A percentile compares a stretch with the other conserved stretches of the same genome.
Evolutionary conservation across 2,888 invertebrate species (phyloP).

Genomic region (Archips xylosteana): DNA sequence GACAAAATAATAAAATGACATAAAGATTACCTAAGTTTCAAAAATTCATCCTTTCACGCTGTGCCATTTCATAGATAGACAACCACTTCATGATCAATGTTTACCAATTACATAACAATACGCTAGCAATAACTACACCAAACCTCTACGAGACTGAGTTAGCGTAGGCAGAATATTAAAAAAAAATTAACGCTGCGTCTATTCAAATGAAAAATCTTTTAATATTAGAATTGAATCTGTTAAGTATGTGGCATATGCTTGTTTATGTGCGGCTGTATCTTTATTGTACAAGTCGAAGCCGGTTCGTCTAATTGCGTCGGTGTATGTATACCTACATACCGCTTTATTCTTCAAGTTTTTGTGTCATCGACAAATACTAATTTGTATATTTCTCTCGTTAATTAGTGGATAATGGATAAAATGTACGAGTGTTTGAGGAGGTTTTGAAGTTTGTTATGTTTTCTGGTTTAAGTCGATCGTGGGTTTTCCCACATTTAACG

Average conservation of each 20-base stretch:
- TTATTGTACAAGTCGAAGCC: slow-evolving; percentile 77
- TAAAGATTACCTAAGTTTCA: too few species aligned
- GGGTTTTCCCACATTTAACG: neutral
- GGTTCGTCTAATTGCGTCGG: slow-evolving; percentile 75
- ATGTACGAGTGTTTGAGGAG: slow-evolving; percentile 48
- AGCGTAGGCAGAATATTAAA: neutral
- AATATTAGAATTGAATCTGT: slow-evolving; percentile 72
- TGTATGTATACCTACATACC: slow-evolving; percentile 45
- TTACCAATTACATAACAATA: neutral
- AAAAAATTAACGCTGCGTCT: neutral
- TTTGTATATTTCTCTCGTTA: slow-evolving; percentile 54
- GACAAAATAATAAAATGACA: too few species aligned
- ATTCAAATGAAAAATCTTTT: slow-evolving; percentile 43
- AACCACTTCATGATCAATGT: too few species aligned
- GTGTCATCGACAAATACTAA: slow-evolving; percentile 42
- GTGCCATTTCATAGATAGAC: neutral
- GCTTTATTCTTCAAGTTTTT: slow-evolving; percentile 43
- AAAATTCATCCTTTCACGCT: too few species aligned
- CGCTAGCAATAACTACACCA: neutral
- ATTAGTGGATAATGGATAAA: slow-evolving; percentile 51
- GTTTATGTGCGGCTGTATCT: slow-evolving; percentile 77
- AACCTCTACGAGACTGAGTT: neutral
- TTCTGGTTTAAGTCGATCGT: neutral
- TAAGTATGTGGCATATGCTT: slow-evolving; percentile 82
- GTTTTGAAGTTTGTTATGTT: neutral